A percentile compares a stretch with the other conserved stretches of the same genome.
phyloP scores from a whole-genome alignment of 2,113 vertebrate species.

The Amphilophus citrinellus region DNA sequence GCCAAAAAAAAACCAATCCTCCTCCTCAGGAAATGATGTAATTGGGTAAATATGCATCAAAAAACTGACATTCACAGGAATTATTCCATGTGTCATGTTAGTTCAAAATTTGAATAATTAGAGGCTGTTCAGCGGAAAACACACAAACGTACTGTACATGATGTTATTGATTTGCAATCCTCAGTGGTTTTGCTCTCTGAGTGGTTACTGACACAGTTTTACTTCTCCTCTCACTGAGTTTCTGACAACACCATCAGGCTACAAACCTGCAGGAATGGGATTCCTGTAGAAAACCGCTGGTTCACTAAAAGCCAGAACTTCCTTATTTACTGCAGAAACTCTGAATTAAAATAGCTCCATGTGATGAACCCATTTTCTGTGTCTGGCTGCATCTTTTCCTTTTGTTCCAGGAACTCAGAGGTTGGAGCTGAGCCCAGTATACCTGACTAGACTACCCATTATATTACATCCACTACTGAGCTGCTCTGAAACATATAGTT shows the following conservation, averaged over 20 bases:
- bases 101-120: no score
- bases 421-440: not conserved
- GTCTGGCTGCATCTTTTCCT: not conserved
- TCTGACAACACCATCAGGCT: not conserved
- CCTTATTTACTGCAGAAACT: not conserved
- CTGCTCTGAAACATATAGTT: not conserved
- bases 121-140: no score
- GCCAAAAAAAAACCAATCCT: no score
- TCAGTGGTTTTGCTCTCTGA: not conserved
- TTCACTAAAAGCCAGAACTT: not conserved
- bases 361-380: not conserved
- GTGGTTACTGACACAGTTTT: not conserved
- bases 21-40: no score
- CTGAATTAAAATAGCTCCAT: not conserved
- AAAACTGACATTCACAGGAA: not conserved
- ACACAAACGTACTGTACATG: not conserved
- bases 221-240: not conserved
- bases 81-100: not conserved
- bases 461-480: not conserved
- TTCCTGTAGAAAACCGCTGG: not conserved
- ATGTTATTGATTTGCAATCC: not conserved
- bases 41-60: not conserved
- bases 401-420: not conserved
- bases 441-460: not conserved
- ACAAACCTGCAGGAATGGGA: not conserved